A percentile compares a stretch with the other conserved stretches of the same genome.
Conservation (phyloP, 2,113 vertebrate genomes). For the Oreocharis arfaki region DNA sequence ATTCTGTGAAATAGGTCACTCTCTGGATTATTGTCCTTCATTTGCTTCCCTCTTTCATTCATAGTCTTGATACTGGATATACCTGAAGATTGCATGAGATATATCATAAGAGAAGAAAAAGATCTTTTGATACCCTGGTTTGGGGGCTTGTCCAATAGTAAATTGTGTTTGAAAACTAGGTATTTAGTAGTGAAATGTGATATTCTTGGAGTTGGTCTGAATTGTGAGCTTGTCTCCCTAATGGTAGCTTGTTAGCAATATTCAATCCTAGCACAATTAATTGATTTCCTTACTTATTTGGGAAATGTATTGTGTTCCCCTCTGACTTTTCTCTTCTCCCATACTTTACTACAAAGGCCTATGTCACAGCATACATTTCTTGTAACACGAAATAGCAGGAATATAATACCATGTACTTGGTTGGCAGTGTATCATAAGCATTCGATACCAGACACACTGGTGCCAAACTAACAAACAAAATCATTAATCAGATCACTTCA, state of each 20-base stretch:
- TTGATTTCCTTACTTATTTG: background rate
- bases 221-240: background rate
- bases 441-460: slow-evolving; percentile 61
- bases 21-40: background rate
- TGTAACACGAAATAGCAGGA: slow-evolving; percentile 23
- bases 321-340: slow-evolving; percentile 23
- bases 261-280: background rate
- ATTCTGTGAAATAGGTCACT: background rate
- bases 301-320: background rate
- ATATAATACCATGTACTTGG: background rate
- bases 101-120: background rate
- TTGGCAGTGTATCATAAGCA: background rate
- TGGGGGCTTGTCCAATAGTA: background rate
- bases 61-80: background rate
- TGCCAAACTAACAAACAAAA: slow-evolving; percentile 56
- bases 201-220: background rate
- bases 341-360: slow-evolving; percentile 44
- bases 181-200: background rate
- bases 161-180: background rate
- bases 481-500: slow-evolving; percentile 48
- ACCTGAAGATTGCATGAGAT: background rate
- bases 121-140: background rate
- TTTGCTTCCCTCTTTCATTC: background rate
- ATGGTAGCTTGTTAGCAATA: background rate
- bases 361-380: slow-evolving; percentile 35